Evolutionary conservation across 2,113 vertebrate species (phyloP), one percentile per base, ranked within the genome.

Genomic region (Tragelaphus imberbis): DNA sequence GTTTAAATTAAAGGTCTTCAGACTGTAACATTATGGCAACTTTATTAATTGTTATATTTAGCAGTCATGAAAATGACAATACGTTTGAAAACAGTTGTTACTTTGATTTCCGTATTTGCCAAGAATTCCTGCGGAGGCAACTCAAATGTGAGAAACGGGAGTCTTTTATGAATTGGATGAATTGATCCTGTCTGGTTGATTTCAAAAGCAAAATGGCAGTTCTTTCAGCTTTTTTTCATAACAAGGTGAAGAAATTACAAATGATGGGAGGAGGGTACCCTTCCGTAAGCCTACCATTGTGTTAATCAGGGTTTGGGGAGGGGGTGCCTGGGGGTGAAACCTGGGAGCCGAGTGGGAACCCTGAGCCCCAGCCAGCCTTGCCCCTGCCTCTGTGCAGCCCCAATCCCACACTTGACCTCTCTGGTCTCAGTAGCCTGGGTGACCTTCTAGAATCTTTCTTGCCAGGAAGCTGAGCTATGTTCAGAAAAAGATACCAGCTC

Each of bases 251-350:
- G 63, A 33, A 21, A 82, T 71, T 84, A 15, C 17, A 44, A 44
- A 44, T 44, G n/a, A 1, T 47, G 55, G 23, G 33, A 21, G 36
- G 14, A n/a, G 10, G n/a, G 40, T 30, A 12, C 7, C 1, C 8
- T 21, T 14, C 17, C 3, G 0, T 4, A 33, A 5, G 19, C 17
- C 8, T 44, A 27, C 5, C 61, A 3, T 8, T 1, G 0, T 2
- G 2, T 25, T 6, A 21, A 23, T 28, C 61, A 61, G 36, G 40
- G 10, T 12, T 5, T 21, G 10, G 17, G 30, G 8, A 12, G 17
- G 51, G 71, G 25, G 33, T 19, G 6, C 5, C 75, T 28, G 7
- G 3, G 15, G 23, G 7, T 33, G n/a, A 63, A 84, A n/a, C 7
- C 81, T 36, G 51, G 80, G 33, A 55, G 30, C 80, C 55, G 19